Evolutionary conservation across 2,113 vertebrate species (phyloP).

Genomic region (Brienomyrus brachyistius): DNA sequence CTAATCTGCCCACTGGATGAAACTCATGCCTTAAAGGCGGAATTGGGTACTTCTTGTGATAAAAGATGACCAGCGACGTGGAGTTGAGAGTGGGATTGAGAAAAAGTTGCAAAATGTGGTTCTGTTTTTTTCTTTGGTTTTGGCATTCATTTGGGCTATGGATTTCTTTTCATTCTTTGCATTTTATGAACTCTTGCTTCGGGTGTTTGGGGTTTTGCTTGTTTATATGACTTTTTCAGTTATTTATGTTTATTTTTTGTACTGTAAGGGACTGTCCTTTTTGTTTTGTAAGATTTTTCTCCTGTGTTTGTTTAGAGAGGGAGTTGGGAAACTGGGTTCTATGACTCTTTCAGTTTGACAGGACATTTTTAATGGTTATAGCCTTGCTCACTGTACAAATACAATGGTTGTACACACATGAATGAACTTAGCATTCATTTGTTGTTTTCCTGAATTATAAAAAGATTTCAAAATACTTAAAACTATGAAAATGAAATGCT

Average conservation of each 20-base stretch:
- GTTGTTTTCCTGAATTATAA: neutral
- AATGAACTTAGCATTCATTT: neutral
- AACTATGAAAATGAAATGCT: neutral
- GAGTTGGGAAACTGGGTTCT: neutral
- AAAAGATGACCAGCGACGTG: neutral
- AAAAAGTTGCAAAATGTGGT: neutral
- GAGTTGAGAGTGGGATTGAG: neutral
- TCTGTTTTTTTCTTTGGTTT: neutral
- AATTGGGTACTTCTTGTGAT: neutral
- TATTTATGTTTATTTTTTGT: neutral
- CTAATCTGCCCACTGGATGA: neutral
- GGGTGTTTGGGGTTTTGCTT: neutral
- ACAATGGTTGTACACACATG: neutral
- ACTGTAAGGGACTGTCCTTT: neutral
- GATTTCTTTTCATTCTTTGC: neutral
- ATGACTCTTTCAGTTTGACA: neutral
- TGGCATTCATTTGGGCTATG: neutral
- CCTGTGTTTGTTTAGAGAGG: neutral
- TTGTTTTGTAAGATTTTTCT: neutral
- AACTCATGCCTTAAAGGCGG: neutral
- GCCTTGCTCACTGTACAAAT: neutral
- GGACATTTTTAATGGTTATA: neutral
- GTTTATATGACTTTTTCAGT: neutral
- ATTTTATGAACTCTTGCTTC: neutral
- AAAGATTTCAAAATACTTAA: neutral